Base-by-base conservation (phyloP, 53 echinoderm and acorn worm genomes). In the Echinarachnius parma region DNA sequence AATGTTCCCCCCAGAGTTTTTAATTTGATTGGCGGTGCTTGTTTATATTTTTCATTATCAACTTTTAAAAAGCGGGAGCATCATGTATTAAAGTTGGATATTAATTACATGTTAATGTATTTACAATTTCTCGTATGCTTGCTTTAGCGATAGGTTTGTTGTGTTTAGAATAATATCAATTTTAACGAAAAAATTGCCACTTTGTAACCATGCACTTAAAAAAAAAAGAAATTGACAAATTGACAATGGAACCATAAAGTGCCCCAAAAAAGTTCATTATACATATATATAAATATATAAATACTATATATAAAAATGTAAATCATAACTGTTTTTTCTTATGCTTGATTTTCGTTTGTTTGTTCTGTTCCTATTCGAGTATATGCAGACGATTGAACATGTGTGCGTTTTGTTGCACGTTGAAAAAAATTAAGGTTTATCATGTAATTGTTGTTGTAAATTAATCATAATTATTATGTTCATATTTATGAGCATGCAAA, bases 401-500 rank as follows among this genome's bases (percentile, higher is more conserved):
- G 62, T 61, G 35, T 62, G 62, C 36, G 25, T 34, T 19, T 36
- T 62, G 25, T 14, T 36, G 42, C 36, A 62, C 62, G 36, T 25
- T 22, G 34, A 11, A 25, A 11, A 24, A 42, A 24, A 62, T 21
- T 4, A 16, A 11, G 19, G 4, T 9, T 9, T 7, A 58, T 26
- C 22, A 27, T 28, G 22, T 26, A 7, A 24, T n/a, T n/a, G n/a
- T n/a, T n/a, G 25, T 56, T 72, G 74, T 72, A 72, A 56, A 72
- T 72, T 72, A 55, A 55, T 28, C 74, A 55, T 57, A 7, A 39
- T 9, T 39, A 7, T 7, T 65, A 72, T 56, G 57, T 72, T 72
- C 26, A 72, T 72, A 72, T 72, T 72, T 72, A 55, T 42, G 26
- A 72, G 74, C 74, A 72, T 72, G 74, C 74, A 72, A 72, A 72